These are phyloP conservation scores for Bombus huntii DNA, from an alignment of 1,140 invertebrate genomes.

Conservation along the genomic window DNA sequence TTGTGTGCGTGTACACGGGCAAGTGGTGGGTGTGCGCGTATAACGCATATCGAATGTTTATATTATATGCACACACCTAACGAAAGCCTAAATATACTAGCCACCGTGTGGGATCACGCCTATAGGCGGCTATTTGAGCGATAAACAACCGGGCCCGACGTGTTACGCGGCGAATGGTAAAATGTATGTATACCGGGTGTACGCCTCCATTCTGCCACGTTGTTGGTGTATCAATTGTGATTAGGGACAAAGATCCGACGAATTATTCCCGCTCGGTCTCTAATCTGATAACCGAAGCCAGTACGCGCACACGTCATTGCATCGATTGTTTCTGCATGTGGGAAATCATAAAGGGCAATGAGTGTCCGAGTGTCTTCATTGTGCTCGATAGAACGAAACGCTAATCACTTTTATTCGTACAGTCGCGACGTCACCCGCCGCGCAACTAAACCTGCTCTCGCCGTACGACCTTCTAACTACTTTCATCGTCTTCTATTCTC, in stretches of 20 bases:
- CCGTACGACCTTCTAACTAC: no score
- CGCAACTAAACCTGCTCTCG: background rate
- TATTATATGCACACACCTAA: constrained; percentile 69
- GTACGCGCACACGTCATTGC: constrained; percentile 64
- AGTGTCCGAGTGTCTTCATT: no score
- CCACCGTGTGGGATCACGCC: constrained; percentile 67
- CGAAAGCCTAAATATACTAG: constrained; percentile 72
- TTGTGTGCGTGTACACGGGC: constrained; percentile 5
- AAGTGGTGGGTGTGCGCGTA: constrained; percentile 16
- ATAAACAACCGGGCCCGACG: constrained; percentile 68
- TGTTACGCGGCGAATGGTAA: constrained; percentile 70
- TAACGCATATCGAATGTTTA: constrained; percentile 68
- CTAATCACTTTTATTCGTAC: no score
- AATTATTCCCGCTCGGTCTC: constrained; percentile 71
- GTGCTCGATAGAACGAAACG: no score
- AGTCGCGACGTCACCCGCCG: no score
- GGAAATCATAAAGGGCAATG: constrained; percentile 66
- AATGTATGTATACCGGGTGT: constrained; percentile 70
- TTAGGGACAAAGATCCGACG: constrained; percentile 72
- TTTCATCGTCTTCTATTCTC: no score
- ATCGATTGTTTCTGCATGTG: constrained; percentile 69
- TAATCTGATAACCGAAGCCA: constrained; percentile 68
- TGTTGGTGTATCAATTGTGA: constrained; percentile 71
- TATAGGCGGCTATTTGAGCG: constrained; percentile 70
- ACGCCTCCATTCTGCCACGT: constrained; percentile 66